These are phyloP conservation scores for Heliothis subflexa DNA, from an alignment of 1,140 invertebrate genomes.

Conservation along the genomic window DNA sequence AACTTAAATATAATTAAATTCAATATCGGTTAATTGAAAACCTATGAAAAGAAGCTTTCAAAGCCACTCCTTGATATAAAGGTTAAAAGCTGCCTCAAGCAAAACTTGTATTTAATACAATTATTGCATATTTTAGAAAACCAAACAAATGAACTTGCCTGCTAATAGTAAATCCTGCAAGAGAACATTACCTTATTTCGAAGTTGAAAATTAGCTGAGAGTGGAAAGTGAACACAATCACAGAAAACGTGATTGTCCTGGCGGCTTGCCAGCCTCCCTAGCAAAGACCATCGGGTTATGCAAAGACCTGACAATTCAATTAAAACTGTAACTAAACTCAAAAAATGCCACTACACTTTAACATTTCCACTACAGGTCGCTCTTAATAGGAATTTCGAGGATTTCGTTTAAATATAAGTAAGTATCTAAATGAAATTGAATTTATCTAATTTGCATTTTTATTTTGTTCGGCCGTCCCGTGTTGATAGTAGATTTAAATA, in stretches of 20 bases:
- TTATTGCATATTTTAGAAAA: background rate
- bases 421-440: constrained; percentile 29
- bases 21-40: too few relatives aligned
- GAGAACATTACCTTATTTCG: constrained; percentile 1
- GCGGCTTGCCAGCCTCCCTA: constrained; percentile 46
- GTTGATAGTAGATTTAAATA: constrained; percentile 25
- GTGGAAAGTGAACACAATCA: constrained; percentile 52
- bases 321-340: constrained; percentile 25
- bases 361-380: background rate
- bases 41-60: too few relatives aligned
- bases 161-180: too few relatives aligned
- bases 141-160: background rate
- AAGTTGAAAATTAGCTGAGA: constrained; percentile 34
- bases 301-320: constrained; percentile 39
- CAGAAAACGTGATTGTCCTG: constrained; percentile 52
- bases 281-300: constrained; percentile 20
- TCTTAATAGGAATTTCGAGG: background rate
- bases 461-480: constrained; percentile 18
- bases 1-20: too few relatives aligned
- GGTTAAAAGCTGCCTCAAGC: background rate
- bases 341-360: constrained; percentile 19
- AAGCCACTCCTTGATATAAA: too few relatives aligned
- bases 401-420: constrained; percentile 26
- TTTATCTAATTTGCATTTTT: constrained; percentile 31
- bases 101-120: too few relatives aligned